phyloP scores from a whole-genome alignment of 2,888 invertebrate species.

The Leptinotarsa rubiginosa region DNA sequence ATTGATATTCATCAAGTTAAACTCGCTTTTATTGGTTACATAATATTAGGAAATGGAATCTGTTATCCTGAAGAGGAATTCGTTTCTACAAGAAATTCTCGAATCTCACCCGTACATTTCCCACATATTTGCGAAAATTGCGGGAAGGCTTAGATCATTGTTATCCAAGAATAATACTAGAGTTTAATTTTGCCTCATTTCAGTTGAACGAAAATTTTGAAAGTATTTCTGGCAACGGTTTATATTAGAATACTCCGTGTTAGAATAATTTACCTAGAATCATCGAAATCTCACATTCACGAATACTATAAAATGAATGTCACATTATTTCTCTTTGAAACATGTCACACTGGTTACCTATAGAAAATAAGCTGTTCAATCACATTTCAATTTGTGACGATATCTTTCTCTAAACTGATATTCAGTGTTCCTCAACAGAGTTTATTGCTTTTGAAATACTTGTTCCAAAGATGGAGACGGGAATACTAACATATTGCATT shows the following conservation, averaged over 20 bases:
- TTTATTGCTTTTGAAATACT: neutral
- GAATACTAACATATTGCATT: conserved; percentile 30
- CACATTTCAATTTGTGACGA: neutral
- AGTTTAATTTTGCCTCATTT: neutral
- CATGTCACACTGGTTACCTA: no score
- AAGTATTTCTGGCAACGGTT: neutral
- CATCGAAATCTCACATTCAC: neutral
- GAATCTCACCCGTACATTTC: neutral
- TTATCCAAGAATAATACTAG: neutral
- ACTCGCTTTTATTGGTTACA: no score
- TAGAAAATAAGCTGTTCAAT: no score
- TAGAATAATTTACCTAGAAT: neutral
- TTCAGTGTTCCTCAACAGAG: neutral
- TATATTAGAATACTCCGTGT: neutral
- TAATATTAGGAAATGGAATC: no score
- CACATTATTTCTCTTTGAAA: no score
- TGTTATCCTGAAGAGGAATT: no score
- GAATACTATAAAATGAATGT: no score
- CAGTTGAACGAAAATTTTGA: neutral
- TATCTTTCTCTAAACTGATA: neutral
- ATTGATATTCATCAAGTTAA: neutral
- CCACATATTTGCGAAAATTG: no score
- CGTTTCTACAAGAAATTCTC: neutral
- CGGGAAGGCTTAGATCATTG: neutral
- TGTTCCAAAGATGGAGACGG: neutral